Base-by-base conservation (phyloP, 2,797 vertebrate genomes). In the Lophotriccus pileatus region DNA sequence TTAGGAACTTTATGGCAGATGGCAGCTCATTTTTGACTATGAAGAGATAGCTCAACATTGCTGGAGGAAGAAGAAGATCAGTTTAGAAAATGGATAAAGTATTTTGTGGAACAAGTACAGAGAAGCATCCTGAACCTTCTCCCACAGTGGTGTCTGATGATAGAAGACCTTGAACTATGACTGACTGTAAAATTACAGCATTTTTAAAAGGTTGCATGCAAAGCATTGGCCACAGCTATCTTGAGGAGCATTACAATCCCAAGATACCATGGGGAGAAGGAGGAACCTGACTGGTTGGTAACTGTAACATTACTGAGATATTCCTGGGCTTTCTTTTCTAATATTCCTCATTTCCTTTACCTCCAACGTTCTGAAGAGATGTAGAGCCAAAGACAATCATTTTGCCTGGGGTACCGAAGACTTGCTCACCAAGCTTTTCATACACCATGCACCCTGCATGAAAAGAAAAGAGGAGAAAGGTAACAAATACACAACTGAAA, bases 21-120 rank as follows among this genome's bases (percentile, higher is more conserved):
- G 98, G 98, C 43, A 98, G 96, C 82, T 98, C 98, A 86, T 98
- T 98, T 97, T 98, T 98, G 17, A 98, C 98, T 95, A 98, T 98
- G 96, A 98, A 98, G 90, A 98, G 97, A 95, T 98, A 98, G 94
- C 98, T 98, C 94, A 98, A 90, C 96, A 98, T 98, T 68, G 98
- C 98, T 98, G 94, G 68, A 81, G 84, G 83, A 95, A 97, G 27
- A 93, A 97, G 66, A 87, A 94, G 69, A 55, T 63, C 32, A 34
- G 68, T 86, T 97, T 84, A 97, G 93, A 97, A 97, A 97, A 73
- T 2, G 3, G 52, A 56, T 16, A 87, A 74, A 36, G n/a, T 36
- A 63, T 58, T 86, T 87, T 90, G 52, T 5, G 9, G 78, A 91
- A 80, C 49, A 91, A 76, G 10, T 59, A 64, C 41, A 20, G 1